phyloP scores from a whole-genome alignment of 2,113 vertebrate species.

The Athene cunicularia region DNA sequence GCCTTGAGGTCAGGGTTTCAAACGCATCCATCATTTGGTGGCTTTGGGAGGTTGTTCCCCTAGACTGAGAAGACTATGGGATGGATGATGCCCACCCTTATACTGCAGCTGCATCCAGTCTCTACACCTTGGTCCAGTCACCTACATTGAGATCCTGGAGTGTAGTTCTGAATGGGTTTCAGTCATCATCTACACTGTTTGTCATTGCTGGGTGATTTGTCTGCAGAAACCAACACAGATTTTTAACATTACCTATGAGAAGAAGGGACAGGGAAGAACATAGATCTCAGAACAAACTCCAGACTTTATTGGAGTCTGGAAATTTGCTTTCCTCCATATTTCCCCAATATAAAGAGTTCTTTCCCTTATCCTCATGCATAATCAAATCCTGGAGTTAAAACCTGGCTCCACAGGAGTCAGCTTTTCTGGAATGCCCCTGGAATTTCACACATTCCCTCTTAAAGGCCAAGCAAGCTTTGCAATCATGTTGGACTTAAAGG shows the following conservation, averaged over 20 bases:
- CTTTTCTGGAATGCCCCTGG: not conserved
- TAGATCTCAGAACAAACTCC: not conserved
- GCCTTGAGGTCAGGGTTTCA: not conserved
- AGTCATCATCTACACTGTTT: not conserved
- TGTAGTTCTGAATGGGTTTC: not conserved
- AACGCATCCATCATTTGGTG: not conserved
- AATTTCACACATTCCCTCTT: not conserved
- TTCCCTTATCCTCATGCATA: not conserved
- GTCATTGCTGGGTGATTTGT: not conserved
- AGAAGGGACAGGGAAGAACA: not conserved
- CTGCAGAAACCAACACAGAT: not conserved
- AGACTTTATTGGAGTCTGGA: not conserved
- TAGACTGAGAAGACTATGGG: not conserved
- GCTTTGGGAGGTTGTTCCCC: not conserved
- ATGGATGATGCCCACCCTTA: not conserved
- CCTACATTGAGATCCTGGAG: not conserved
- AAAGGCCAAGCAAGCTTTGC: not conserved
- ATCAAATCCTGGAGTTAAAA: not conserved
- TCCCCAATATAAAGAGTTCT: not conserved
- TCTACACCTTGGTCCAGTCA: not conserved
- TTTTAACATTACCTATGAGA: not conserved
- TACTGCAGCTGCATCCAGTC: not conserved
- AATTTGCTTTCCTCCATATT: not conserved
- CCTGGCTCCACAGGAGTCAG: not conserved
- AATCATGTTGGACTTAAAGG: not conserved